phyloP scores from a whole-genome alignment of 2,888 invertebrate genomes.

The Tiliacea aurago region DNA sequence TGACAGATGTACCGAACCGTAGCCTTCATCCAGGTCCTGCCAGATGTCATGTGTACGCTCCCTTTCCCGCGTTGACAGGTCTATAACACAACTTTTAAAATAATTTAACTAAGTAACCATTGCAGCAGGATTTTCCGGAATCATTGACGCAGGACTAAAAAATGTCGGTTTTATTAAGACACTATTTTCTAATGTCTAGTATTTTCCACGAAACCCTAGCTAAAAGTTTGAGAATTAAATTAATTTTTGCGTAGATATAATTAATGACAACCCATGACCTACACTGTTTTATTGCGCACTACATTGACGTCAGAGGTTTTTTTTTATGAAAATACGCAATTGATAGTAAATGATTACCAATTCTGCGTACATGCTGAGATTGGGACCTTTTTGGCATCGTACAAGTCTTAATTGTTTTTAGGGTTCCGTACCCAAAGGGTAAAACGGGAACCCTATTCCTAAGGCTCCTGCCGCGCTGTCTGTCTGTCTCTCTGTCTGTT shows the following conservation, averaged over 20 bases:
- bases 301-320: background rate
- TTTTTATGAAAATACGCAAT: background rate
- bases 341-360: background rate
- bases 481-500: too few species aligned
- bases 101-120: slow-evolving; percentile 53
- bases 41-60: slow-evolving; percentile 85
- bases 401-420: too few species aligned
- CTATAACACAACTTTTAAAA: slow-evolving; percentile 79
- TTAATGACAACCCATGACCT: background rate
- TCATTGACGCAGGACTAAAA: background rate
- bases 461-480: too few species aligned
- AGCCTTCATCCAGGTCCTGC: slow-evolving; percentile 81
- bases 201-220: background rate
- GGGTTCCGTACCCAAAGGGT: too few species aligned
- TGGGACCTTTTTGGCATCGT: too few species aligned
- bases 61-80: slow-evolving; percentile 77
- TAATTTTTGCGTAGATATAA: background rate
- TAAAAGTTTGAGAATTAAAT: background rate
- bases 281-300: background rate
- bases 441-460: too few species aligned
- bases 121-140: too few species aligned
- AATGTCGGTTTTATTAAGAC: background rate
- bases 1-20: slow-evolving; percentile 80
- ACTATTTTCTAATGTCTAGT: background rate
- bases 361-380: too few species aligned